phyloP scores from a whole-genome alignment of 2,888 invertebrate genomes.

The Cylindroiulus punctatus region DNA sequence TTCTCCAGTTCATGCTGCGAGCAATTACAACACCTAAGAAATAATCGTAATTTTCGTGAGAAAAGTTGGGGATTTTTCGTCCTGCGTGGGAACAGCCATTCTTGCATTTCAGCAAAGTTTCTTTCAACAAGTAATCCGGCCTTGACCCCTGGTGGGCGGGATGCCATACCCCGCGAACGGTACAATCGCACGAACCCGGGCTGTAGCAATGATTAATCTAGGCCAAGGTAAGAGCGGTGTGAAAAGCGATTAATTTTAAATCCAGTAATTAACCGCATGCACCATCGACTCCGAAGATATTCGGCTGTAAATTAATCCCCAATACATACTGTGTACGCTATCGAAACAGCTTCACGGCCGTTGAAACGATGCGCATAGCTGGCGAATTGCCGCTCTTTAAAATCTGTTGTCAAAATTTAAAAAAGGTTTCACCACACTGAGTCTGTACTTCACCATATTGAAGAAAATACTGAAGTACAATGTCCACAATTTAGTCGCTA shows the following conservation, averaged over 20 bases:
- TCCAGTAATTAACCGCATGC: neutral
- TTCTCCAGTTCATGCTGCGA: neutral
- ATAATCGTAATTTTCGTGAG: neutral
- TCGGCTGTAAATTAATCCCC: neutral
- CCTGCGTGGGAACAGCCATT: neutral
- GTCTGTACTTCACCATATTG: too few species aligned
- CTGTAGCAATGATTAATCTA: neutral
- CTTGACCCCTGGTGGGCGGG: neutral
- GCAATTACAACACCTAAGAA: neutral
- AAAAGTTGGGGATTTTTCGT: neutral
- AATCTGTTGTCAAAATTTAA: too few species aligned
- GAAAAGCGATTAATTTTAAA: neutral
- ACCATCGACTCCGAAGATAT: neutral
- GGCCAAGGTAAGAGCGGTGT: conserved; percentile 23
- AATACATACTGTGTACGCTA: neutral
- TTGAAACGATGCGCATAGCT: too few species aligned
- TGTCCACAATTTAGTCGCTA: too few species aligned
- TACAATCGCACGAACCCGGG: neutral
- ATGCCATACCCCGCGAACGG: neutral
- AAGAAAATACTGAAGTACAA: too few species aligned
- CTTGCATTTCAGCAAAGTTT: neutral
- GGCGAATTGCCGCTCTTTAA: too few species aligned
- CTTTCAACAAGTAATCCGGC: neutral
- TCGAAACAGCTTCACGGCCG: too few species aligned
- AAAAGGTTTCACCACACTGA: too few species aligned